Base-by-base conservation (phyloP, 2,888 invertebrate species). In the Melitaea athalia region DNA sequence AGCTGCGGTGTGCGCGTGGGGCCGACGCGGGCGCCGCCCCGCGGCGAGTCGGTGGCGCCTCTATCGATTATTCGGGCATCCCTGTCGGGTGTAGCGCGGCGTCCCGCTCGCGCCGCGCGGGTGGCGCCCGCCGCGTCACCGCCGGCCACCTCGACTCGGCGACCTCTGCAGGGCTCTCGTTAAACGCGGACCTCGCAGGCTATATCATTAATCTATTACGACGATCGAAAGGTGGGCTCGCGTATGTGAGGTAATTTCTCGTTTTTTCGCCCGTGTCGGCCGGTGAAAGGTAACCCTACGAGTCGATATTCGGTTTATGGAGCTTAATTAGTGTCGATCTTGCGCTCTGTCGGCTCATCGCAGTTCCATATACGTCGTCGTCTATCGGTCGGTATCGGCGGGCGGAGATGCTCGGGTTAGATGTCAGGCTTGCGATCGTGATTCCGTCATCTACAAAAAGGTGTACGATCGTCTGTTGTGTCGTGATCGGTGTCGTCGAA, bases 141-240 rank as follows among this genome's bases (percentile, higher is more conserved):
- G 77, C 77, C 77, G 78, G 82, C 82, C 82, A 80, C 82, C 78
- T 79, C 82, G 75, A 59, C 77, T 70, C 78, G 72, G 73, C 78
- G 76, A 78, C 81, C 81, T 80, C 79, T 81, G 79, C 81, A 68
- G 78, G 78, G 78, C 79, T 79, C 78, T 82, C 84, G 82, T 86
- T 85, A 86, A 86, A 87, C 81, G 84, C 88, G 86, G 85, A 84
- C 82, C 75, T 72, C 70, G 72, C 75, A 85, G 84, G 85, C 89
- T 84, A 85, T 90, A 91, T 91, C 91, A 91, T 92, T 92, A 91
- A 92, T 91, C 91, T 92, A 92, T 92, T 91, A 91, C 86, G 78
- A 75, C 77, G 79, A 79, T 80, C 82, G 84, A 84, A 83, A 79
- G 84, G 82, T 84, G 84, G 84, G 84, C 85, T 85, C 82, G 84